These are phyloP conservation scores for Notothenia rossii DNA, from an alignment of 2,113 vertebrate genomes.

Conservation along the genomic window DNA sequence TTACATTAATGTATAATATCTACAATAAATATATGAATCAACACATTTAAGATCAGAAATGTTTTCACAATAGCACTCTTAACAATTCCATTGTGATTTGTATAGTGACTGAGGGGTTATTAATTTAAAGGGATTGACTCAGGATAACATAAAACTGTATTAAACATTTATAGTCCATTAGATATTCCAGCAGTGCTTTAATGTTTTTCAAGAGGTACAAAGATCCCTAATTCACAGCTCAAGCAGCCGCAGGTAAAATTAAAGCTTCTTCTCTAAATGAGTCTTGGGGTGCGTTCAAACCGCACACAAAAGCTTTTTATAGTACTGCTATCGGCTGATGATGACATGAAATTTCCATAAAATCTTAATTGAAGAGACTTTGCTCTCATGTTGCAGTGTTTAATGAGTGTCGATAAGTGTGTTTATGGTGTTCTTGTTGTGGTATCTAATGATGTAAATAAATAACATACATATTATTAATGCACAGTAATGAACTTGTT, in stretches of 20 bases:
- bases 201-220: not conserved
- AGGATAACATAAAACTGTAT: not conserved
- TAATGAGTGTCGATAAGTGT: slow-evolving; percentile 27
- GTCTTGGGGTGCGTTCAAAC: slow-evolving; percentile 1
- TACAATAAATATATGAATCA: not conserved
- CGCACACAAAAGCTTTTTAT: slow-evolving; percentile 1
- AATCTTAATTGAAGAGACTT: slow-evolving; percentile 32
- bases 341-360: slow-evolving; percentile 55
- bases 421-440: slow-evolving; percentile 10
- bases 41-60: not conserved
- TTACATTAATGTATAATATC: no score
- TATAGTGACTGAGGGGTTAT: not conserved
- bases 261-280: slow-evolving; percentile 37
- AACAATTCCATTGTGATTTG: no score
- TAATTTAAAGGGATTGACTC: slow-evolving; percentile 1
- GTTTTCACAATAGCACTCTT: no score
- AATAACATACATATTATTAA: not conserved
- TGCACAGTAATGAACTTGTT: not conserved
- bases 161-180: not conserved
- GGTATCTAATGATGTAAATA: not conserved
- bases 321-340: slow-evolving; percentile 32
- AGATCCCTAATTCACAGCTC: not conserved
- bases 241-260: slow-evolving; percentile 13
- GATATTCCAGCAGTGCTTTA: not conserved
- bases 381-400: slow-evolving; percentile 27